phyloP scores from a whole-genome alignment of 2,888 invertebrate genomes.

The Tupiocoris notatus region DNA sequence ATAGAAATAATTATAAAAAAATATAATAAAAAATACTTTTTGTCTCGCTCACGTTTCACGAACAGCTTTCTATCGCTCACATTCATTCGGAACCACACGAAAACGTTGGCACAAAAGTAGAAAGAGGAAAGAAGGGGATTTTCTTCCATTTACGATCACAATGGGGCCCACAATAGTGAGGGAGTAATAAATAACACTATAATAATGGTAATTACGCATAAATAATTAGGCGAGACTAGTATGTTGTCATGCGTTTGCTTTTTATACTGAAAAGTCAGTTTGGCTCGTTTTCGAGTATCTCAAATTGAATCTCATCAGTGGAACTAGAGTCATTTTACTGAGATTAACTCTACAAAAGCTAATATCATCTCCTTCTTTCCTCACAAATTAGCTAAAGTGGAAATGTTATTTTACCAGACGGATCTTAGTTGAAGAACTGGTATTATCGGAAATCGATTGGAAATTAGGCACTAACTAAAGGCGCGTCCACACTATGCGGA shows the following conservation, averaged over 20 bases:
- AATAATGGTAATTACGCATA: constrained; percentile 25
- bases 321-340: not conserved
- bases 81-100: not conserved
- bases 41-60: constrained; percentile 9
- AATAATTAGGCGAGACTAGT: constrained; percentile 22
- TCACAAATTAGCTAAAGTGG: constrained; percentile 19
- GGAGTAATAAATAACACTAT: constrained; percentile 7
- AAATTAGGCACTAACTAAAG: too few species aligned
- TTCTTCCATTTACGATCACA: constrained; percentile 15
- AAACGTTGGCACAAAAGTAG: constrained; percentile 33
- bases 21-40: constrained; percentile 32
- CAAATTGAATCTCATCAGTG: not conserved
- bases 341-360: not conserved
- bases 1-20: constrained; percentile 28
- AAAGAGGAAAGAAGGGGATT: constrained; percentile 38
- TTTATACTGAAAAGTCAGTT: constrained; percentile 34
- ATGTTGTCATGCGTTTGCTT: constrained; percentile 27
- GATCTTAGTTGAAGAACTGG: not conserved
- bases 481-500: too few species aligned
- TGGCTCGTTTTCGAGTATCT: constrained; percentile 13
- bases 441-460: too few species aligned
- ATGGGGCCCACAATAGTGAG: not conserved
- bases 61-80: not conserved
- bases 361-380: constrained; percentile 44
- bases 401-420: constrained; percentile 34